Base-by-base conservation (phyloP, 2,113 vertebrate species). In the Erinaceus europaeus region DNA sequence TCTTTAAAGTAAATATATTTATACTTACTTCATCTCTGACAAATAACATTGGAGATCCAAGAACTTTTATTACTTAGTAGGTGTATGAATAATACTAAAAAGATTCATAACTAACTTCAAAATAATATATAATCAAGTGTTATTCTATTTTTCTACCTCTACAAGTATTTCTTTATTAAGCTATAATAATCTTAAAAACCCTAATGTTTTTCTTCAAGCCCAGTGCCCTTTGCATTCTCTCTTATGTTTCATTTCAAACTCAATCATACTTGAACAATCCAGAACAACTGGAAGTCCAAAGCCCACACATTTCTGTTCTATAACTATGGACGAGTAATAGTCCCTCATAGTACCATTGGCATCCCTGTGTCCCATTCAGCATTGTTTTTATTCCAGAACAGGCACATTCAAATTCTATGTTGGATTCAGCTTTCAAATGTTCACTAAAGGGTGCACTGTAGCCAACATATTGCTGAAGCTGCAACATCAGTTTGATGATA, bases 341-440 rank as follows among this genome's bases (percentile, higher is more conserved):
- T 15, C 55, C 74, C 62, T 71, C 53, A 38, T 9, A 84, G 62
- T 6, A 15, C 4, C 11, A 1, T 1, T 55, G 59, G 40, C 83
- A 21, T 73, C 14, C 64, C 34, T 9, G 2, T 40, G 44, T 40
- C 25, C 71, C 82, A 23, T 6, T 69, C 55, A 69, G 78, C 29
- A 6, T 38, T 82, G 23, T 85, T 17, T 74, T n/a, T 34, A 50
- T 78, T 85, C 38, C 73, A 83, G 34, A 61, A 80, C 77, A 86
- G 50, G 27, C 27, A 84, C 40, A 34, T 53, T 46, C 48, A 88
- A 59, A 71, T 75, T 78, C 88, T 0, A 50, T 55, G 38, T 59
- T 92, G 79, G 88, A 93, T 46, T 91, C 84, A 59, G 65, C 78
- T 55, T 80, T 64, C 53, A 34, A 65, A 74, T 20, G 32, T 18